Evolutionary conservation across 1,140 invertebrate genomes (phyloP).

Genomic region (Trichoplusia ni): DNA sequence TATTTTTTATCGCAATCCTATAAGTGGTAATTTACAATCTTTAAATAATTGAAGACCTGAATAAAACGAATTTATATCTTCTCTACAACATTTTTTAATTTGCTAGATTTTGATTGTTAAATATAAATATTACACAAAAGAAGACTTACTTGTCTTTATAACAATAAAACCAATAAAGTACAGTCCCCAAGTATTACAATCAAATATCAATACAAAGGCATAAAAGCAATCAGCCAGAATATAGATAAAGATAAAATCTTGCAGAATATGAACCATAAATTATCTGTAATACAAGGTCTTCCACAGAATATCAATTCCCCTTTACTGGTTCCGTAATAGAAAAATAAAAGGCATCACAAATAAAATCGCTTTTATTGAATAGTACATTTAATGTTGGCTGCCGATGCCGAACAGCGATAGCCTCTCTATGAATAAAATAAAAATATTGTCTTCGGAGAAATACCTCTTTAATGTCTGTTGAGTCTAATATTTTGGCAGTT

Average conservation of each 20-base stretch:
- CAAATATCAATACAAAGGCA: conserved; percentile 12
- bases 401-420: conserved; percentile 41
- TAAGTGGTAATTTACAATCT: no score
- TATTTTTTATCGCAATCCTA: no score
- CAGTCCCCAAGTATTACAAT: conserved; percentile 22
- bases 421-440: conserved; percentile 55
- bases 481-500: no score
- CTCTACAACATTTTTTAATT: no score
- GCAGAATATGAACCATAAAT: conserved; percentile 50
- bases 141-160: no score
- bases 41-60: no score
- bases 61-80: no score
- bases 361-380: conserved; percentile 55
- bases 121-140: no score
- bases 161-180: conserved; percentile 9
- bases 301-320: conserved; percentile 41
- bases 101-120: no score
- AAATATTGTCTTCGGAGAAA: conserved; percentile 39
- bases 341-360: conserved; percentile 50
- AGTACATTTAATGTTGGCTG: conserved; percentile 41
- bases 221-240: conserved; percentile 39
- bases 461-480: no score
- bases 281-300: conserved; percentile 40
- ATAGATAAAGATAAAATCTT: conserved; percentile 51
- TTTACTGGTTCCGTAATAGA: conserved; percentile 46